These are phyloP conservation scores for Colletes gigas DNA, from an alignment of 1,140 invertebrate genomes.

Conservation along the genomic window DNA sequence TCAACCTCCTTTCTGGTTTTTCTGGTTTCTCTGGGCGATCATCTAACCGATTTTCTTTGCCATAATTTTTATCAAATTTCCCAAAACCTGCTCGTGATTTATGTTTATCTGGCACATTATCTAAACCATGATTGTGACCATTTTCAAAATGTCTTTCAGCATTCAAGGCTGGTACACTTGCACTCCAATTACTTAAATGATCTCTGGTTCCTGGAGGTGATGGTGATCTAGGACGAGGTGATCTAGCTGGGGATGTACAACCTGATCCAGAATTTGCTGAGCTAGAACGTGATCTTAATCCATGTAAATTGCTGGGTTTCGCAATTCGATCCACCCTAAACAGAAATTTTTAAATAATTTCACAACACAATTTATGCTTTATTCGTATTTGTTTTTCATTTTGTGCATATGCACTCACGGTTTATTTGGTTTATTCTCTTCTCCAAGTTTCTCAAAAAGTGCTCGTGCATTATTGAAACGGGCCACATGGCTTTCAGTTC, in stretches of 20 bases:
- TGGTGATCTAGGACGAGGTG: slow-evolving; percentile 75
- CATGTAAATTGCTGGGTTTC: slow-evolving; percentile 76
- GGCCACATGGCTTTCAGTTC: slow-evolving; percentile 93
- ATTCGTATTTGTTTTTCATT: neutral
- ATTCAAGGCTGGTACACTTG: slow-evolving; percentile 77
- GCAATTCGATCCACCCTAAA: slow-evolving; percentile 70
- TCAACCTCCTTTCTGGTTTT: slow-evolving; percentile 90
- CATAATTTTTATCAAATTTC: slow-evolving; percentile 72
- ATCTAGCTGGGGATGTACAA: slow-evolving; percentile 81
- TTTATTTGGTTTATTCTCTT: slow-evolving; percentile 84
- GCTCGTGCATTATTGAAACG: slow-evolving; percentile 96
- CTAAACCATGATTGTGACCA: slow-evolving; percentile 69
- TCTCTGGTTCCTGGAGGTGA: slow-evolving; percentile 78
- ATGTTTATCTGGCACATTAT: slow-evolving; percentile 63
- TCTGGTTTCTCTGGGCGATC: slow-evolving; percentile 85
- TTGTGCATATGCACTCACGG: slow-evolving; percentile 68
- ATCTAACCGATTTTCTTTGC: slow-evolving; percentile 81
- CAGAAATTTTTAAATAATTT: slow-evolving; percentile 3
- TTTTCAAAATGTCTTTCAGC: slow-evolving; percentile 78
- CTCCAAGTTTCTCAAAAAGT: slow-evolving; percentile 95
- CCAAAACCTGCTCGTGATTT: slow-evolving; percentile 56
- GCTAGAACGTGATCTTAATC: slow-evolving; percentile 82
- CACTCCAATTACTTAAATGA: slow-evolving; percentile 77
- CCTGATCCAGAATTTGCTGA: slow-evolving; percentile 83
- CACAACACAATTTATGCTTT: neutral